These are phyloP conservation scores for Tetragnatha versicolor DNA, from an alignment of 1,140 invertebrate genomes.

Conservation along the genomic window DNA sequence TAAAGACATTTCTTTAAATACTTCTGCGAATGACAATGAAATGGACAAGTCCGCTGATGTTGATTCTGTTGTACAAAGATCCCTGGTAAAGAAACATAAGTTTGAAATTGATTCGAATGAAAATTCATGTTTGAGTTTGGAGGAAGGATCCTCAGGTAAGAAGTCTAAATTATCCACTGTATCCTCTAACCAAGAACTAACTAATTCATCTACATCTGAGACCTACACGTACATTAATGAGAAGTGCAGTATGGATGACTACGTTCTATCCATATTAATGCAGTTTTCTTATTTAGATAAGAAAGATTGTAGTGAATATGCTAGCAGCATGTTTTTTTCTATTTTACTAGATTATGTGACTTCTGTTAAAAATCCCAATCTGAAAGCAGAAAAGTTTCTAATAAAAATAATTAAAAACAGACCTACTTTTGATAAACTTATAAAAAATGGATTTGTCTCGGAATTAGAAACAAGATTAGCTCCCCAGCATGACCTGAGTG, in stretches of 20 bases:
- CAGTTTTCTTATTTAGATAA: conserved; percentile 26
- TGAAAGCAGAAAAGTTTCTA: conserved; percentile 23
- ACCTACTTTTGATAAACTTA: conserved; percentile 21
- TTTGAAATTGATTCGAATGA: too few species aligned
- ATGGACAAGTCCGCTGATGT: too few species aligned
- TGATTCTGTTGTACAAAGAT: too few species aligned
- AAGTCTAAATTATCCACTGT: too few species aligned
- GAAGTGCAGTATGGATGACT: background rate
- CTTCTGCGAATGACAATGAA: too few species aligned
- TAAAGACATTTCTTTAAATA: too few species aligned
- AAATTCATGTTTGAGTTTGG: too few species aligned
- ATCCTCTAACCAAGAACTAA: too few species aligned
- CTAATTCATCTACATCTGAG: too few species aligned
- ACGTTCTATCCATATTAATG: background rate
- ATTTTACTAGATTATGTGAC: conserved; percentile 31
- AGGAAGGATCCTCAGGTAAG: too few species aligned
- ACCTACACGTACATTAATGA: too few species aligned
- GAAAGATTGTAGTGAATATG: background rate
- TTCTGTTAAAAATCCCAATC: background rate
- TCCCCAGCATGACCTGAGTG: background rate
- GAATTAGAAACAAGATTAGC: background rate
- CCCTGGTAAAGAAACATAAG: too few species aligned
- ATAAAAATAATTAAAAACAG: conserved; percentile 8
- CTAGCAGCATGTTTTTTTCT: conserved; percentile 7
- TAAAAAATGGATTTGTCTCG: conserved; percentile 5